Percentiles rank a stretch among this genome's conserved stretches.
Conservation (phyloP, 2,888 invertebrate species). For the Ditula angustiorana region DNA sequence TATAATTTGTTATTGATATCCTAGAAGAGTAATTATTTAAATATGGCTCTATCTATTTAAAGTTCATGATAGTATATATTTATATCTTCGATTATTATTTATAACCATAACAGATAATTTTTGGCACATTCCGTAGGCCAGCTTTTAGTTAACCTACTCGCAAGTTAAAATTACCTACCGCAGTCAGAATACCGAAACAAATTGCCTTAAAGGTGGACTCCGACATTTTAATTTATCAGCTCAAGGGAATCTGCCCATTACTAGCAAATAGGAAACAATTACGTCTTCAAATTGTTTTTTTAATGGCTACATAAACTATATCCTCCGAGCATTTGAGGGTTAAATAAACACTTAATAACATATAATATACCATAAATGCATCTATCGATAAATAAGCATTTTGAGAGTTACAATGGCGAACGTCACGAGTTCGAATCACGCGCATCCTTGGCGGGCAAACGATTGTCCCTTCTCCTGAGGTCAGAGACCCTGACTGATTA, state of each 20-base stretch:
- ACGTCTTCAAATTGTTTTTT: conserved; percentile 9
- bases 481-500: conserved; percentile 67
- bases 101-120: too few species aligned
- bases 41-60: too few species aligned
- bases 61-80: too few species aligned
- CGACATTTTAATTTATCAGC: conserved; percentile 11
- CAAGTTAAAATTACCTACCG: neutral
- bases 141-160: neutral
- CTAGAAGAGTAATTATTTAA: too few species aligned
- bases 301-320: conserved; percentile 15
- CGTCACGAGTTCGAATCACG: conserved; percentile 72
- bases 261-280: conserved; percentile 28
- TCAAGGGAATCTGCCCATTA: conserved; percentile 23
- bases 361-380: conserved; percentile 17
- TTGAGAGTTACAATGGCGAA: conserved; percentile 52
- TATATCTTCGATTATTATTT: too few species aligned
- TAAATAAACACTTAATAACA: conserved; percentile 16
- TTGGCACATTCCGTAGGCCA: too few species aligned
- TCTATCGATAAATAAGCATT: conserved; percentile 48
- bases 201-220: neutral
- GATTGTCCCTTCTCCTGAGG: conserved; percentile 74
- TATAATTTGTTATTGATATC: too few species aligned
- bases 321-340: conserved; percentile 7
- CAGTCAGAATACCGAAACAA: neutral
- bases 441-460: conserved; percentile 72